Evolutionary conservation across 2,113 vertebrate species (phyloP).

Genomic region (Forbesichthys papilliferus): DNA sequence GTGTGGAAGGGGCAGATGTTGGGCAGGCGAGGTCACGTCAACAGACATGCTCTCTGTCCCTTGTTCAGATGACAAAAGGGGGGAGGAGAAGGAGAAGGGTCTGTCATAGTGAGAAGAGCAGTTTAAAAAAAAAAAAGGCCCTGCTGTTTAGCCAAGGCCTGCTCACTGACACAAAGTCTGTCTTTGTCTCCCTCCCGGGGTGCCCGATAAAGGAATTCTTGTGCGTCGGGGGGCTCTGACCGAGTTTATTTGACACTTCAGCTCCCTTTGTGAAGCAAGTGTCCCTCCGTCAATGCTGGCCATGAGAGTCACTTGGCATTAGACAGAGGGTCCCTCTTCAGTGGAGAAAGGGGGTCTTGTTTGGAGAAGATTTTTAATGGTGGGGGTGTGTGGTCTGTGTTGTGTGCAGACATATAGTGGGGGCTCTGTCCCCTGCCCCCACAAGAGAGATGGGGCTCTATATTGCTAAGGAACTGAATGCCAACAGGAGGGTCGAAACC

Average conservation of each 20-base stretch:
- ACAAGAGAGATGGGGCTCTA: slow-evolving; percentile 84
- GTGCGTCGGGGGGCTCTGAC: slow-evolving; percentile 81
- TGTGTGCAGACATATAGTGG: slow-evolving; percentile 81
- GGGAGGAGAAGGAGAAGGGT: slow-evolving; percentile 61
- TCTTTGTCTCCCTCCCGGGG: slow-evolving; percentile 85
- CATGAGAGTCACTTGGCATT: slow-evolving; percentile 92
- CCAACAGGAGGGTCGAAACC: slow-evolving; percentile 10
- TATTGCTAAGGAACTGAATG: slow-evolving; percentile 64
- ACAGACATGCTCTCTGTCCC: slow-evolving; percentile 53
- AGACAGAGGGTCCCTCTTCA: slow-evolving; percentile 97
- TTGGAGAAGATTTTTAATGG: slow-evolving; percentile 86
- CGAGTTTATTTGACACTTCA: slow-evolving; percentile 93
- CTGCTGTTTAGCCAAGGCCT: slow-evolving; percentile 79
- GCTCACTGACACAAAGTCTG: slow-evolving; percentile 85
- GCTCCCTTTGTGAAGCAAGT: slow-evolving; percentile 89
- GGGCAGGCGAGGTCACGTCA: slow-evolving; percentile 46
- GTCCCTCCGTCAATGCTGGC: slow-evolving; percentile 88
- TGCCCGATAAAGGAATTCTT: slow-evolving; percentile 91
- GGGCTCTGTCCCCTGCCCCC: slow-evolving; percentile 82
- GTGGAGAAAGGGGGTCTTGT: slow-evolving; percentile 94
- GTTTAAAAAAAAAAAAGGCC: slow-evolving; percentile 53
- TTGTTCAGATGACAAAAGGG: slow-evolving; percentile 57
- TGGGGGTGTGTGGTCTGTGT: slow-evolving; percentile 62
- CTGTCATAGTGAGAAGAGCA: slow-evolving; percentile 51
- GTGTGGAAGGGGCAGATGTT: slow-evolving; percentile 41